A percentile compares a stretch with the other conserved stretches of the same genome.
phyloP scores from a whole-genome alignment of 2,888 invertebrate genomes.

The Mythimna pallens region DNA sequence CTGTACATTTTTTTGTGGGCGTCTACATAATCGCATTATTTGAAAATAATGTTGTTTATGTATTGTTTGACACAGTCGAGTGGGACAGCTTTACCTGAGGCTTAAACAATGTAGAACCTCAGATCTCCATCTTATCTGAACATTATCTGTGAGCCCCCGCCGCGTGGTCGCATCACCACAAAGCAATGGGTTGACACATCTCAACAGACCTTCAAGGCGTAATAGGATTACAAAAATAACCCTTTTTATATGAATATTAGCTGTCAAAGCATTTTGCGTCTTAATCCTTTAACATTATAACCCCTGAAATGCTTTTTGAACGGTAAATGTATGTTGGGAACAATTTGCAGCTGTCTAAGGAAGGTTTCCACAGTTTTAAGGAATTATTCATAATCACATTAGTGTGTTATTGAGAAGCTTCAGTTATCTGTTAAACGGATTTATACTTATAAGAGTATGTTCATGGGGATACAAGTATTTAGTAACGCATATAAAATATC shows the following conservation, averaged over 20 bases:
- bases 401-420: conserved; percentile 67
- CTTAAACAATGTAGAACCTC: conserved; percentile 86
- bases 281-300: conserved; percentile 67
- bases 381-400: conserved; percentile 86
- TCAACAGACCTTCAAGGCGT: conserved; percentile 82
- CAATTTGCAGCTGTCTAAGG: conserved; percentile 78
- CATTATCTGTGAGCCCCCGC: conserved; percentile 86
- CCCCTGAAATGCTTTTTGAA: conserved; percentile 56
- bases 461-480: conserved; percentile 19
- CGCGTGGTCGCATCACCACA: conserved; percentile 85
- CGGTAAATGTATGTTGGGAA: conserved; percentile 69
- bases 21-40: conserved; percentile 83
- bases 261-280: conserved; percentile 73
- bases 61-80: conserved; percentile 85
- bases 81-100: conserved; percentile 78
- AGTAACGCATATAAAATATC: not conserved
- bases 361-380: conserved; percentile 78
- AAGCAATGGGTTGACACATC: conserved; percentile 90
- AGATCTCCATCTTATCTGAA: conserved; percentile 89
- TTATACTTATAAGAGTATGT: conserved; percentile 3
- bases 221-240: conserved; percentile 87
- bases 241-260: conserved; percentile 73
- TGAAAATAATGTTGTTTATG: conserved; percentile 87
- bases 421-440: conserved; percentile 59
- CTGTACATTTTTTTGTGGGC: conserved; percentile 72